Evolutionary conservation across 2,888 invertebrate species (phyloP).

Genomic region (Drosophila falleni): DNA sequence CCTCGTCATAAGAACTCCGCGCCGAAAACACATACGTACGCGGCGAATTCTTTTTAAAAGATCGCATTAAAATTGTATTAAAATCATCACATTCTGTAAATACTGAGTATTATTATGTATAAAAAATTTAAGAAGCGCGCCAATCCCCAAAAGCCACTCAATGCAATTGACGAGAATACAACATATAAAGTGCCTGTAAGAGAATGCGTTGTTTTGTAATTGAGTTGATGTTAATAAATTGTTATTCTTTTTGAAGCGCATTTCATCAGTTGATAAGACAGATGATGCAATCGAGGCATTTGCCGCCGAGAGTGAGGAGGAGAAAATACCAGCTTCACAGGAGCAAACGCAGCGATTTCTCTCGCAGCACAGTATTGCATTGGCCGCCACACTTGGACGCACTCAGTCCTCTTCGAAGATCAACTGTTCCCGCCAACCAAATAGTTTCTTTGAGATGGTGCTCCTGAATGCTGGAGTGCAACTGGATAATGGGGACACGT

Average conservation of each 20-base stretch:
- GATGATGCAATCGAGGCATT: constrained; percentile 36
- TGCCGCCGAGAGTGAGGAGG: constrained; percentile 82
- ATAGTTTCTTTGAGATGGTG: constrained; percentile 83
- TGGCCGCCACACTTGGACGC: constrained; percentile 76
- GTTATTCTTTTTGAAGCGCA: constrained; percentile 37
- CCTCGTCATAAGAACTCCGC: too few species aligned
- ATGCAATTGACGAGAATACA: constrained; percentile 81
- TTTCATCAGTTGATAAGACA: constrained; percentile 20
- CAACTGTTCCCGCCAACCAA: constrained; percentile 77
- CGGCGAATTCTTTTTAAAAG: constrained; percentile 36
- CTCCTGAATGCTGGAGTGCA: constrained; percentile 82
- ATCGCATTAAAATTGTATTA: background rate
- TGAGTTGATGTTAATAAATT: background rate
- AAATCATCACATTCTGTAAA: background rate
- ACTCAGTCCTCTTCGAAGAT: constrained; percentile 74
- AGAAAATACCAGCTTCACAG: constrained; percentile 84
- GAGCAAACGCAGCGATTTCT: constrained; percentile 84
- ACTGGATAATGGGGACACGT: constrained; percentile 80
- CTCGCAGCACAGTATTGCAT: constrained; percentile 82
- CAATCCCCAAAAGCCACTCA: constrained; percentile 56
- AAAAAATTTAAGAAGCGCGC: constrained; percentile 54
- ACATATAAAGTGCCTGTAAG: constrained; percentile 80
- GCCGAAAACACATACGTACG: background rate
- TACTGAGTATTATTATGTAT: constrained; percentile 41
- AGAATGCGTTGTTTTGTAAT: background rate